Evolutionary conservation across 2,888 invertebrate species (phyloP).

Genomic region (Megaustenia siamemsis): DNA sequence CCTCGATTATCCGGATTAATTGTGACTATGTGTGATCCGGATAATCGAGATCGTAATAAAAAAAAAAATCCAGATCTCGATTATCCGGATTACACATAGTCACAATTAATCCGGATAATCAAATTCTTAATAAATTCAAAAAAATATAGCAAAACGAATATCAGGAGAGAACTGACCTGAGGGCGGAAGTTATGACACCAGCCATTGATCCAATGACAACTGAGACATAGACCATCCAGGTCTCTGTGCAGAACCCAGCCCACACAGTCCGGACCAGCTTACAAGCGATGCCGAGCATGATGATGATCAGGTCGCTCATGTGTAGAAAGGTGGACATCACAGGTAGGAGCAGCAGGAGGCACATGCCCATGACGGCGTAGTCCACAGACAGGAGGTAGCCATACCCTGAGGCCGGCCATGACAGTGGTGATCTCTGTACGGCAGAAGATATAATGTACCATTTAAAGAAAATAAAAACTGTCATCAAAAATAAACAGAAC

Average conservation of each 20-base stretch:
- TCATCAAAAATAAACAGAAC: no score
- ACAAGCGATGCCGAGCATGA: slow-evolving; percentile 74
- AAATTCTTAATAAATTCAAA: no score
- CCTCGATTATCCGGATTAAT: no score
- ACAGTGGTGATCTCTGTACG: slow-evolving; percentile 70
- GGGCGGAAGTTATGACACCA: slow-evolving; percentile 75
- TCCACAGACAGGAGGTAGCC: slow-evolving; percentile 78
- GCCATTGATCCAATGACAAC: slow-evolving; percentile 75
- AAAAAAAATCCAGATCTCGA: no score
- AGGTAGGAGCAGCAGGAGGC: slow-evolving; percentile 76
- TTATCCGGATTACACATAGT: no score
- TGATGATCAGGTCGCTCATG: slow-evolving; percentile 72
- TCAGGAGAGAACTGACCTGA: slow-evolving; percentile 41
- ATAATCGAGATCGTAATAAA: no score
- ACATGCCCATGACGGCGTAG: slow-evolving; percentile 78
- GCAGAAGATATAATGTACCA: no score
- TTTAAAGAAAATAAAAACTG: no score
- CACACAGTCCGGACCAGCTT: slow-evolving; percentile 71
- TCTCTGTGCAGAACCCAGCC: slow-evolving; percentile 70
- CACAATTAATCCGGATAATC: no score
- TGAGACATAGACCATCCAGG: slow-evolving; percentile 76
- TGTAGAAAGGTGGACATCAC: slow-evolving; percentile 70
- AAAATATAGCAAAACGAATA: no score
- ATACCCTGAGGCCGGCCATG: slow-evolving; percentile 76
- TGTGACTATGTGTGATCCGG: no score